Percentiles rank a stretch among this genome's conserved stretches.
Evolutionary conservation across 2,888 invertebrate species (phyloP).

Genomic region (Artemia sp.): DNA sequence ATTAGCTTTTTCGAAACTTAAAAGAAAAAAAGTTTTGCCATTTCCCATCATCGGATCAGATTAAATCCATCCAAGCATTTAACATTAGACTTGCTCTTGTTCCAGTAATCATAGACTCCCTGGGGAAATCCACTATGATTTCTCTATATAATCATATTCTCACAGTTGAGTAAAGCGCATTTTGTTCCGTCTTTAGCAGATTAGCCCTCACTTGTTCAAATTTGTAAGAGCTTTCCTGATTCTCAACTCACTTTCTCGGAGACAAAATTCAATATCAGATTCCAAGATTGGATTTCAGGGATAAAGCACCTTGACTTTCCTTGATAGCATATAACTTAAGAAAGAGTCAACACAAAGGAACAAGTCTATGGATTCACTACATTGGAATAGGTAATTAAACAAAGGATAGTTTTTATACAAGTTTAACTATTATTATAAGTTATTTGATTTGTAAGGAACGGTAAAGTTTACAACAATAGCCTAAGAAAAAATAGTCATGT

Average conservation of each 20-base stretch:
- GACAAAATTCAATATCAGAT: constrained; percentile 6
- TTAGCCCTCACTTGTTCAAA: constrained; percentile 13
- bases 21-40: too few species aligned
- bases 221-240: background rate
- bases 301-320: background rate
- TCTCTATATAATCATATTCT: background rate
- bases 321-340: background rate
- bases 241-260: background rate
- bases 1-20: too few species aligned
- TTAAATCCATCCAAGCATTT: constrained; percentile 6
- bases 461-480: too few species aligned
- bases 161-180: constrained; percentile 14
- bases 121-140: constrained; percentile 10
- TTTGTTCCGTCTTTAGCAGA: constrained; percentile 14
- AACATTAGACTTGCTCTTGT: constrained; percentile 2
- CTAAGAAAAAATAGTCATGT: too few species aligned
- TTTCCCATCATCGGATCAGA: background rate
- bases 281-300: constrained; percentile 4
- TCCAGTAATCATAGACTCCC: constrained; percentile 6
- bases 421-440: too few species aligned
- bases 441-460: too few species aligned
- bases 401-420: too few species aligned
- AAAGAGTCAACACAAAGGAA: too few species aligned
- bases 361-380: too few species aligned
- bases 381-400: too few species aligned